phyloP scores from a whole-genome alignment of 2,113 vertebrate genomes.

The Lampris incognitus region DNA sequence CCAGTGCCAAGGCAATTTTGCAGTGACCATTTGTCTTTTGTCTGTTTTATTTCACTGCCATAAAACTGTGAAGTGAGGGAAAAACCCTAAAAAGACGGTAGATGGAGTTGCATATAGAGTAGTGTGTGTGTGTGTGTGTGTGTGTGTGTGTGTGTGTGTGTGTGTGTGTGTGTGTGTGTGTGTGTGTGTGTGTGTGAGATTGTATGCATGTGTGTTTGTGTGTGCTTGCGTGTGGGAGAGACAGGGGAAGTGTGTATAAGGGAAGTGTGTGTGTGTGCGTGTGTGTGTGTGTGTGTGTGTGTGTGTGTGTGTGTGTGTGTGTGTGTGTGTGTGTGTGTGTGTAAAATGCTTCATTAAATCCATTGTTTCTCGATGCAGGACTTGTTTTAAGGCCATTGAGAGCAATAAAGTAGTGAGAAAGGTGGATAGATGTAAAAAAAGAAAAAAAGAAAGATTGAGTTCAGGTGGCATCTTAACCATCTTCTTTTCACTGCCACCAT shows the following conservation, averaged over 20 bases:
- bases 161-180: too few species aligned
- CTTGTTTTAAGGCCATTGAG: slow-evolving; percentile 56
- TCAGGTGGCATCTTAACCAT: slow-evolving; percentile 56
- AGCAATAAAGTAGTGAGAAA: slow-evolving; percentile 57
- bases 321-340: slow-evolving; percentile 20
- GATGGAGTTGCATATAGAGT: slow-evolving; percentile 66
- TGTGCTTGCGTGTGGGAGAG: too few species aligned
- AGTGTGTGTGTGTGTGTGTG: too few species aligned
- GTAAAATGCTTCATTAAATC: slow-evolving; percentile 78
- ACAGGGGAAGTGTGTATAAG: too few species aligned
- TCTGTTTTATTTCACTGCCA: slow-evolving; percentile 75
- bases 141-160: too few species aligned
- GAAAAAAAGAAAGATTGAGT: slow-evolving; percentile 57
- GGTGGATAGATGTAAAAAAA: slow-evolving; percentile 61
- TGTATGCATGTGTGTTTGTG: too few species aligned
- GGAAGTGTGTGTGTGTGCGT: too few species aligned
- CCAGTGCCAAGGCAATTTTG: slow-evolving; percentile 59
- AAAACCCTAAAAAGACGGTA: slow-evolving; percentile 73
- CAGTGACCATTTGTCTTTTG: slow-evolving; percentile 81
- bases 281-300: slow-evolving; percentile 29
- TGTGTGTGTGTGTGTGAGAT: too few species aligned
- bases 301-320: slow-evolving; percentile 2
- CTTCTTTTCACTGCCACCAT: slow-evolving; percentile 42
- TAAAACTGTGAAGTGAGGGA: slow-evolving; percentile 75
- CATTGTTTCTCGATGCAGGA: slow-evolving; percentile 70